These are phyloP conservation scores for Chinchilla lanigera DNA, from an alignment of 2,113 vertebrate genomes.

Conservation along the genomic window DNA sequence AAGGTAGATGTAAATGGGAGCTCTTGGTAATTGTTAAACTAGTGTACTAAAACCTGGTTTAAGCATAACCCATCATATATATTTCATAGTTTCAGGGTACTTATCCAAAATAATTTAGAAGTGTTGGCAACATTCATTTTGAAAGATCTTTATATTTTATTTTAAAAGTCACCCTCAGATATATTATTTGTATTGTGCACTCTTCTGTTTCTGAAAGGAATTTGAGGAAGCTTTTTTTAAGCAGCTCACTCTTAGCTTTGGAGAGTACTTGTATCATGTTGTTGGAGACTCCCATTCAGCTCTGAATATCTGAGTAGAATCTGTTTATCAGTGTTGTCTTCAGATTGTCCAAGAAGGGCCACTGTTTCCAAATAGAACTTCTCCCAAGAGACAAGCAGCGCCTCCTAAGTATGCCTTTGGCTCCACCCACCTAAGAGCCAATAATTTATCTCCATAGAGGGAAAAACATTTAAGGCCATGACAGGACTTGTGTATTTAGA, in stretches of 20 bases:
- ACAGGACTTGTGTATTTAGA: slow-evolving; percentile 53
- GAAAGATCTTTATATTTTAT: slow-evolving; percentile 32
- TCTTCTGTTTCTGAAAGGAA: slow-evolving; percentile 57
- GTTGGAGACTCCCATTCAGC: slow-evolving; percentile 19
- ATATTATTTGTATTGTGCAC: slow-evolving; percentile 30
- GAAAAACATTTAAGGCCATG: background rate
- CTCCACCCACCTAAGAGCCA: slow-evolving; percentile 57
- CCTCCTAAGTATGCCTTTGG: slow-evolving; percentile 52
- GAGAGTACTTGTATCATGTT: slow-evolving; percentile 6
- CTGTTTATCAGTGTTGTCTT: slow-evolving; percentile 63
- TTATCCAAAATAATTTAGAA: background rate
- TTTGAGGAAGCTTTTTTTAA: slow-evolving; percentile 58
- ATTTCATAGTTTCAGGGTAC: slow-evolving; percentile 61
- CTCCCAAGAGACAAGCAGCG: slow-evolving; percentile 35
- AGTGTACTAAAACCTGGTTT: slow-evolving; percentile 55
- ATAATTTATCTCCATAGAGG: slow-evolving; percentile 39
- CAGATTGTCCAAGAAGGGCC: background rate
- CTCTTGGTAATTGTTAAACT: slow-evolving; percentile 72
- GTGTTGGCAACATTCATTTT: slow-evolving; percentile 57
- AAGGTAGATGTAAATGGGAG: slow-evolving; percentile 71
- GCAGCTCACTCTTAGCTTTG: background rate
- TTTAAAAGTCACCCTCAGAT: slow-evolving; percentile 50
- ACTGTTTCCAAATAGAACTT: slow-evolving; percentile 70
- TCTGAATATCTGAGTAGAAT: slow-evolving; percentile 55
- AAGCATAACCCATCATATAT: slow-evolving; percentile 50